Base-by-base conservation (phyloP, 2,888 invertebrate genomes). In the Actias luna region DNA sequence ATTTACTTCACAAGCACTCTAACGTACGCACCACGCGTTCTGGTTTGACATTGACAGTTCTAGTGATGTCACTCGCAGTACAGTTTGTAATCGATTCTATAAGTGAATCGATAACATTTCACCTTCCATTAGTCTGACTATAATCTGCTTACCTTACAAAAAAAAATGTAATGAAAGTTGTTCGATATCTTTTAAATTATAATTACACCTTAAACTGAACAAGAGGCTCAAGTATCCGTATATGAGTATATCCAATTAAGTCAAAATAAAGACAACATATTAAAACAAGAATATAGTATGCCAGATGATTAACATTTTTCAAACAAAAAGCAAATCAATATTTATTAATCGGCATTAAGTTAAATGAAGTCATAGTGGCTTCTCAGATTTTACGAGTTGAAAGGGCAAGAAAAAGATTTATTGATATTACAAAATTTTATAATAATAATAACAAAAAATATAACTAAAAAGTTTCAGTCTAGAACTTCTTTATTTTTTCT, bases 401-500 rank as follows among this genome's bases (percentile, higher is more conserved):
- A 42, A 42, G 12, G 12, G 12, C 2, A 58, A 46, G 3, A 10
- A 58, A 58, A 61, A 12, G n/a, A 25, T n/a, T 25, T 46, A 46
- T 62, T 46, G 58, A 62, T 58, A 55, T 2, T n/a, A 1, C 2
- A 22, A 8, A 29, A 36, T 35, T 27, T 0, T 39, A 59, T 55
- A 42, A 42, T 42, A 10, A 7, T 10, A n/a, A 42, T 39, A 8
- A 59, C 22, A 42, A 59, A n/a, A 59, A 42, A 25, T 29, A 59
- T 29, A 39, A 25, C 10, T 25, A 50, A 50, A 50, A 25, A 42
- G 18, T 18, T 18, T 33, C 18, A 59, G 16, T 59, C 18, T 10
- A 42, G 5, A 29, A 42, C 18, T n/a, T 79, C 67, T 70, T 82
- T 80, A 72, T 79, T 80, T 84, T 87, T 84, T 87, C 74, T 87